Evolutionary conservation across 2,888 invertebrate genomes (phyloP), one percentile per base, ranked within the genome.

Genomic region (Phania funesta): DNA sequence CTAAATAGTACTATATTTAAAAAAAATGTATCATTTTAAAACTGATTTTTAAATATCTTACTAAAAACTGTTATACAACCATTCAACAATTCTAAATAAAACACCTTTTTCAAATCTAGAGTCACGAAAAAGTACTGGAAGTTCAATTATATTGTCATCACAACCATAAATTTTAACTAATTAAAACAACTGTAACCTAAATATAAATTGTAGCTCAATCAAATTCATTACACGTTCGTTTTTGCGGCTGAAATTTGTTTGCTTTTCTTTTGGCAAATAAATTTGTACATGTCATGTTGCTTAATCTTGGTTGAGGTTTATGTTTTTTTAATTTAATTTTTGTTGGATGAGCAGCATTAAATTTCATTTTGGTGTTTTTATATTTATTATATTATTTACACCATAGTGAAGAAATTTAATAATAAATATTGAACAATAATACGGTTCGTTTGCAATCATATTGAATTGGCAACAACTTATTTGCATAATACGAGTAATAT

Each of bases 381-480:
- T 73, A 71, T 78, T 74, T 65, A 82, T 80, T 41, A 38, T 60
- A 70, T 75, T 44, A 62, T 62, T 80, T 83, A 62, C 71, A 65
- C 68, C 76, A 78, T 60, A 35, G 29, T 77, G 77, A 46, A 48
- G 58, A 81, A 77, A 74, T 80, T 79, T 54, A 56, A 75, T 58
- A 6, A 16, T 8, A 20, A 13, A 13, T 22, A 18, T 1, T 20
- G 3, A 22, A 48, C 8, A 48, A 22, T 48, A 22, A 18, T 6
- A 44, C 7, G 29, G n/a, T n/a, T n/a, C n/a, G n/a, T n/a, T 29
- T 29, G 29, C 67, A 71, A 44, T 44, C 8, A 58, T 75, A n/a
- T n/a, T n/a, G n/a, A n/a, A n/a, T n/a, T n/a, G n/a, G n/a, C n/a
- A n/a, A n/a, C n/a, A n/a, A n/a, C n/a, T n/a, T n/a, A n/a, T n/a